A percentile compares a stretch with the other conserved stretches of the same genome.
These are phyloP conservation scores for Nectonema munidae DNA, from an alignment of 2,888 invertebrate genomes.

Conservation along the genomic window DNA sequence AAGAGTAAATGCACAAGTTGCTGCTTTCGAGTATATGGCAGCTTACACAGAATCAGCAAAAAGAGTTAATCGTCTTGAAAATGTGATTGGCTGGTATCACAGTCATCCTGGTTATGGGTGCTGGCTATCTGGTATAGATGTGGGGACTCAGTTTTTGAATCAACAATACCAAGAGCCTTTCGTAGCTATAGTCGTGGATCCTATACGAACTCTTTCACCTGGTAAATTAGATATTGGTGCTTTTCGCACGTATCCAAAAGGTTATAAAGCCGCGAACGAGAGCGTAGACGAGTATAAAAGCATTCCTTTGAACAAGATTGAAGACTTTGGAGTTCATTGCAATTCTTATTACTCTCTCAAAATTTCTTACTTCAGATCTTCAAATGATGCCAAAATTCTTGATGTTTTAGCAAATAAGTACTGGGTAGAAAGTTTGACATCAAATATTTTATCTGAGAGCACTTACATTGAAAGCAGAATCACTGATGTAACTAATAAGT, in stretches of 20 bases:
- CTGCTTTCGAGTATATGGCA: slow-evolving; percentile 98
- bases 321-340: slow-evolving; percentile 97
- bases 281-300: slow-evolving; percentile 96
- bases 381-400: slow-evolving; percentile 53
- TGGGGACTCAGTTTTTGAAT: slow-evolving; percentile 89
- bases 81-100: slow-evolving; percentile 98
- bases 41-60: slow-evolving; percentile 89
- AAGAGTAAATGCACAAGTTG: slow-evolving; percentile 49
- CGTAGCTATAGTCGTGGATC: slow-evolving; percentile 77
- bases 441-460: too few relatives aligned
- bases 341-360: slow-evolving; percentile 91
- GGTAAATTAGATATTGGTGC: slow-evolving; percentile 74
- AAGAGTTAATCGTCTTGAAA: slow-evolving; percentile 55
- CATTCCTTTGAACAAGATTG: slow-evolving; percentile 89
- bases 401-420: slow-evolving; percentile 97
- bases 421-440: too few relatives aligned
- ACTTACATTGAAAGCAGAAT: too few relatives aligned
- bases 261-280: slow-evolving; percentile 91
- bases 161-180: slow-evolving; percentile 96
- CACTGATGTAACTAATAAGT: too few relatives aligned
- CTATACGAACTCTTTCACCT: slow-evolving; percentile 78
- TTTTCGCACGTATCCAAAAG: slow-evolving; percentile 30
- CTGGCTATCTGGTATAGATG: slow-evolving; percentile 90
- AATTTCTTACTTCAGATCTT: slow-evolving; percentile 84
- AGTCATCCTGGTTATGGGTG: slow-evolving; percentile 98